Evolutionary conservation across 1,140 invertebrate genomes (phyloP).

Genomic region (Orchestia grillus): DNA sequence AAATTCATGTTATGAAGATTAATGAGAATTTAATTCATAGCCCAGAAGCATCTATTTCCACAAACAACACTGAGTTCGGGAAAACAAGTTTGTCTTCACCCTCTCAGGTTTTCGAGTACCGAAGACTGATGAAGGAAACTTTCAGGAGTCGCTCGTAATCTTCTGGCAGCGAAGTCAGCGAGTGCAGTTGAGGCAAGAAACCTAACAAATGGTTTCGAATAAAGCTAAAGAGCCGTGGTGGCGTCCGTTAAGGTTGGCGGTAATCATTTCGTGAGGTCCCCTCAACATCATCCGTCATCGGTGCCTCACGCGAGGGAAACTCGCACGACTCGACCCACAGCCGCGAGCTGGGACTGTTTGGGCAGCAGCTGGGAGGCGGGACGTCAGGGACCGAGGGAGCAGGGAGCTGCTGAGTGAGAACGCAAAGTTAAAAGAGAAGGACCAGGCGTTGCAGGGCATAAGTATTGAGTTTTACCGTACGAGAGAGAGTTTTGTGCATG

Average conservation of each 20-base stretch:
- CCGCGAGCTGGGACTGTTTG: neutral
- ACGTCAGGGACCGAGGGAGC: neutral
- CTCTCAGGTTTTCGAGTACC: neutral
- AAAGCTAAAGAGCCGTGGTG: conserved; percentile 54
- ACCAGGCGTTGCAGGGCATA: neutral
- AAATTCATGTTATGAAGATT: neutral
- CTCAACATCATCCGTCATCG: conserved; percentile 53
- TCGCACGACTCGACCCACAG: neutral
- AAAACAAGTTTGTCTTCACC: neutral
- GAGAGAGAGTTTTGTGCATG: neutral
- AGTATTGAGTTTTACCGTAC: neutral
- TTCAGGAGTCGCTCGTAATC: conserved; percentile 36
- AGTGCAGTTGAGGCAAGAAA: conserved; percentile 50
- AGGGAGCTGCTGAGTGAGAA: neutral
- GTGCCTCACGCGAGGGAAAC: conserved; percentile 51
- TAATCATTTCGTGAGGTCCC: conserved; percentile 56
- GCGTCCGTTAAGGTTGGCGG: conserved; percentile 53
- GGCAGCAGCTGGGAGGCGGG: neutral
- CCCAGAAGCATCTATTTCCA: neutral
- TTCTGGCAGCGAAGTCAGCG: conserved; percentile 4
- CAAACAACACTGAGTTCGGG: neutral
- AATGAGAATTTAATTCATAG: neutral
- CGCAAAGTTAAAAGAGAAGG: neutral
- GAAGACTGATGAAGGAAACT: conserved; percentile 43
- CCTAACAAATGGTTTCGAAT: conserved; percentile 51